phyloP scores from a whole-genome alignment of 2,797 vertebrate species.

The Protonibea diacanthus region DNA sequence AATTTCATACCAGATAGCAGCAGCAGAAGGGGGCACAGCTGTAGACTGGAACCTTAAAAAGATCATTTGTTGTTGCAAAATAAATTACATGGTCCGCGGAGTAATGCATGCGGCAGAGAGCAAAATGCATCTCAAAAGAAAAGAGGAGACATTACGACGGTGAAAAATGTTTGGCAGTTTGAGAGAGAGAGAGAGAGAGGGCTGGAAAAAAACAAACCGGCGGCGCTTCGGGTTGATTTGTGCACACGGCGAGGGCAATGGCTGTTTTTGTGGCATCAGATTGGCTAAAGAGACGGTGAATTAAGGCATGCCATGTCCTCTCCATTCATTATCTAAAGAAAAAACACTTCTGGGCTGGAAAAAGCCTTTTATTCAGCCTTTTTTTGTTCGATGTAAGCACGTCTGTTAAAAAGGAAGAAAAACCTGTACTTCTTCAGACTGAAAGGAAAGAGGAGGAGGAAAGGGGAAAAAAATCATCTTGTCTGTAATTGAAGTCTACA shows the following conservation, averaged over 20 bases:
- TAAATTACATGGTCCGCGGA: conserved; percentile 43
- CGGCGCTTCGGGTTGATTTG: conserved; percentile 44
- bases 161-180: conserved; percentile 21
- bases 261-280: conserved; percentile 58
- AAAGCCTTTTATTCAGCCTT: conserved; percentile 73
- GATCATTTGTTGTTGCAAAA: conserved; percentile 56
- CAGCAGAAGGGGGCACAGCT: conserved; percentile 6
- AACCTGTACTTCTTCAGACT: conserved; percentile 58
- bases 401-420: conserved; percentile 69
- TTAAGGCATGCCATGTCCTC: conserved; percentile 66
- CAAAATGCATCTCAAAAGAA: conserved; percentile 54
- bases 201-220: conserved; percentile 29
- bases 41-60: conserved; percentile 42
- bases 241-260: conserved; percentile 53
- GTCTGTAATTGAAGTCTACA: conserved; percentile 85
- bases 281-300: conserved; percentile 66
- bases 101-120: conserved; percentile 40
- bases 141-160: conserved; percentile 45
- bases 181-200: too few relatives aligned
- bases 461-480: conserved; percentile 55
- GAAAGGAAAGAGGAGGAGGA: conserved; percentile 51
- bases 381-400: conserved; percentile 68
- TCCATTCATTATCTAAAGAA: conserved; percentile 76
- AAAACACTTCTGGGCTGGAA: conserved; percentile 70
- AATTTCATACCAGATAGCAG: conserved; percentile 50